These are phyloP conservation scores for Sphenopsis melanotis DNA, from an alignment of 2,797 vertebrate genomes.

Conservation along the genomic window DNA sequence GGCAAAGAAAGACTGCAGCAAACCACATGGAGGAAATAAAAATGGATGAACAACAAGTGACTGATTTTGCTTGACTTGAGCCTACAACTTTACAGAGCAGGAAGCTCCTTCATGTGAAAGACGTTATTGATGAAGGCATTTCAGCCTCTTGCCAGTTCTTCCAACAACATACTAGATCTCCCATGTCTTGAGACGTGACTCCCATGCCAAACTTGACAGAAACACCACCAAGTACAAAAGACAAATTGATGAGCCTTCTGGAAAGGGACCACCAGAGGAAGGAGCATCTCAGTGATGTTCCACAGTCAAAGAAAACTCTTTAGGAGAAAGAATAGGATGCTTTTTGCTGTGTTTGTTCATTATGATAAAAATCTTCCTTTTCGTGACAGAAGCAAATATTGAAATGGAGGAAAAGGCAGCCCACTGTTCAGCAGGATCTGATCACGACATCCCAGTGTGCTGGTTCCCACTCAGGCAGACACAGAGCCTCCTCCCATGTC, in stretches of 20 bases:
- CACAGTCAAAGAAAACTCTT: constrained; percentile 9
- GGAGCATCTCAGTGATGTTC: background rate
- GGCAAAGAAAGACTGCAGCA: constrained; percentile 52
- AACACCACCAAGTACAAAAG: constrained; percentile 39
- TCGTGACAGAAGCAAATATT: constrained; percentile 36
- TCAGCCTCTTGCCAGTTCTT: constrained; percentile 23
- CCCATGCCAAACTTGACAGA: constrained; percentile 28
- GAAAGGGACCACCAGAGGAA: constrained; percentile 42
- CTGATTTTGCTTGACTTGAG: constrained; percentile 39
- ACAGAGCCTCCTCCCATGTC: background rate
- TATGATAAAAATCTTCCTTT: constrained; percentile 17
- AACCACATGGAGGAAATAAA: constrained; percentile 49
- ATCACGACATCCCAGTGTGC: background rate
- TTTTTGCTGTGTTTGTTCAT: constrained; percentile 24
- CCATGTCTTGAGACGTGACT: constrained; percentile 43
- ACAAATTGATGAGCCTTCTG: constrained; percentile 58
- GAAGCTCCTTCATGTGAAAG: constrained; percentile 58
- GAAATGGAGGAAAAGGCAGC: background rate
- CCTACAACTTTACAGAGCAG: background rate
- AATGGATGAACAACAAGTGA: constrained; percentile 52
- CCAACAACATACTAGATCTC: constrained; percentile 41
- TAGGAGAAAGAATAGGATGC: background rate
- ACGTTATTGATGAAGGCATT: constrained; percentile 55
- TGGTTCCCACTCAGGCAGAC: background rate
- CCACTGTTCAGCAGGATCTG: background rate